Base-by-base conservation (phyloP, 2,888 invertebrate genomes). In the Cantharis lateralis region DNA sequence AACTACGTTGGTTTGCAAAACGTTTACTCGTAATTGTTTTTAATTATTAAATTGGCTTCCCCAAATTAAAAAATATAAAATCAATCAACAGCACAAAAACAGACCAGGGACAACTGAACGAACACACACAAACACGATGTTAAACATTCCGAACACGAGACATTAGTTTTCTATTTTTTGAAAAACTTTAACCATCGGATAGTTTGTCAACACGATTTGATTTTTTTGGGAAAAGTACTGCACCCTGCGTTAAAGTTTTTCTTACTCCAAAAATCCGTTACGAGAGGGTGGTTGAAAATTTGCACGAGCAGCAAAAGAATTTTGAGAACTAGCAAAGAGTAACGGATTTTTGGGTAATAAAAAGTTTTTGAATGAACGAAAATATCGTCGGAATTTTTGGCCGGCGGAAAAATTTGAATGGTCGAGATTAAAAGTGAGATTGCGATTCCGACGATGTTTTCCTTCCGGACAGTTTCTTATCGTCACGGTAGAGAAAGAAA, bases 71-170 rank as follows among this genome's bases (percentile, higher is more conserved):
- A 72, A 75, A n/a, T 68, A 32, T 32, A 74, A 76, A 78, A 75
- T 75, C 70, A 78, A 78, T 81, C 81, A 84, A 84, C 74, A 77
- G 77, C 86, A 87, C 86, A 86, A 86, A 84, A 87, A 84, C 86
- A 87, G 85, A 87, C 86, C 86, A 87, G 86, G 86, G 86, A 87
- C 86, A 86, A 87, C 77, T 79, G 79, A 83, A 85, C 83, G 81
- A 82, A 84, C 83, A 83, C 82, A 85, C 84, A 84, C 83, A 84
- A 85, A 82, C 85, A 85, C 84, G 85, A 82, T 84, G 83, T 85
- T 85, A 85, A 85, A 86, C 87, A 87, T 87, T 87, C 87, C 86
- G 83, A 83, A 82, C 80, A 82, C 81, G 81, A 80, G 75, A 78
- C 80, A 81, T 81, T 79, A 80, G 81, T 80, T 75, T 69, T 79